Evolutionary conservation across 2,888 invertebrate species (phyloP).

Genomic region (Loripinus fragilis): DNA sequence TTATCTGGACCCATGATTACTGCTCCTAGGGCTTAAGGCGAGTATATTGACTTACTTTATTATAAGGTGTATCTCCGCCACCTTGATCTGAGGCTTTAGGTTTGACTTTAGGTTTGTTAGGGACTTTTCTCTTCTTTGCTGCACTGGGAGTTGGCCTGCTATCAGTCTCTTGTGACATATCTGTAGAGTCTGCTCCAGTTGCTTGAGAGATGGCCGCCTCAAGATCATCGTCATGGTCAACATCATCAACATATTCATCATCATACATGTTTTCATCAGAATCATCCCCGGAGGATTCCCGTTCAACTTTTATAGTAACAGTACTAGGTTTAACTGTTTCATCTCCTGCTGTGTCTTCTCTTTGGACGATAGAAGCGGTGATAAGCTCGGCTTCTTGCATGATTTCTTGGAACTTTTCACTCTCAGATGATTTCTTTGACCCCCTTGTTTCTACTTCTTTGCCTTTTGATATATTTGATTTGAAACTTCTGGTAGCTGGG

Average conservation of each 20-base stretch:
- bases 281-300: background rate
- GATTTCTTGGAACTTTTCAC: slow-evolving; percentile 4
- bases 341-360: background rate
- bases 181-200: background rate
- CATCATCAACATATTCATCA: background rate
- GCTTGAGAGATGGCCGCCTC: background rate
- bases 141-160: background rate
- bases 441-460: background rate
- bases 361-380: background rate
- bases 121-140: background rate
- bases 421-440: background rate
- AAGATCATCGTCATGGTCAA: background rate
- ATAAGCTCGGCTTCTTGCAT: slow-evolving; percentile 5
- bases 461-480: background rate
- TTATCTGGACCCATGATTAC: no score
- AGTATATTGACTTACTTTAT: background rate
- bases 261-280: slow-evolving; percentile 1
- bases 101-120: background rate
- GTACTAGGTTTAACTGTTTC: background rate
- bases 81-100: background rate
- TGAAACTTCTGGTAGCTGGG: background rate
- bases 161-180: slow-evolving; percentile 3
- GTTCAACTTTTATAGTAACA: background rate
- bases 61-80: background rate
- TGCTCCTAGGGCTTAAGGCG: no score